Evolutionary conservation across 1,140 invertebrate genomes (phyloP), one percentile per base, ranked within the genome.

Genomic region (Pseudomyrmex dendroicus): DNA sequence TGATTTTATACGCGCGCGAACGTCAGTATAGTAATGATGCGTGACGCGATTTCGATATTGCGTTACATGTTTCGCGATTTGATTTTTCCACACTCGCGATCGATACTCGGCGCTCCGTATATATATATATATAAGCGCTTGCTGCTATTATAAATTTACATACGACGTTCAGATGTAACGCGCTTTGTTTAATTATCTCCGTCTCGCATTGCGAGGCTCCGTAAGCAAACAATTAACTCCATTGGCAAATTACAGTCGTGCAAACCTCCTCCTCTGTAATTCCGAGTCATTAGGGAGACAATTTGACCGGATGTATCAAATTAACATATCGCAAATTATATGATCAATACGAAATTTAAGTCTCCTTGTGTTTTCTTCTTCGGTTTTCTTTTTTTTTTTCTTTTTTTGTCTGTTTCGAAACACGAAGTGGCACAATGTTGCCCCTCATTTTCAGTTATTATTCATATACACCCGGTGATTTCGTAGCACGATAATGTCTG

Each of bases 291-390:
- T 80, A 80, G 44, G 20, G 8, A 8, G 44, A 20, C 50, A 70
- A 78, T 78, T 17, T 12, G 66, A 72, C 61, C 74, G 74, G 63
- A 70, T 48, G 22, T 72, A 80, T 72, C 44, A 48, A 80, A 80
- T 80, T 59, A 57, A n/a, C 22, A 20, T 46, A 57, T 48, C 61
- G 20, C 62, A 67, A 66, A 48, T 25, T 9, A 20, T 15, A 35
- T 8, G 4, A 50, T 70, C 61, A 10, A 50, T 44, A 13, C 44
- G 1, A 72, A 12, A 35, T 59, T 35, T 35, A 35, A 35, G 5
- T 35, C 7, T 0, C 35, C 7, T 35, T 35, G 35, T 35, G 35
- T 22, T 57, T 59, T 48, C 4, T 46, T 7, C 67, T 15, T 54
- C 35, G 35, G 2, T 5, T 35, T 35, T 35, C 57, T 48, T 44